Conservation (phyloP, 2,113 vertebrate genomes). For the Embiotoca jacksoni region DNA sequence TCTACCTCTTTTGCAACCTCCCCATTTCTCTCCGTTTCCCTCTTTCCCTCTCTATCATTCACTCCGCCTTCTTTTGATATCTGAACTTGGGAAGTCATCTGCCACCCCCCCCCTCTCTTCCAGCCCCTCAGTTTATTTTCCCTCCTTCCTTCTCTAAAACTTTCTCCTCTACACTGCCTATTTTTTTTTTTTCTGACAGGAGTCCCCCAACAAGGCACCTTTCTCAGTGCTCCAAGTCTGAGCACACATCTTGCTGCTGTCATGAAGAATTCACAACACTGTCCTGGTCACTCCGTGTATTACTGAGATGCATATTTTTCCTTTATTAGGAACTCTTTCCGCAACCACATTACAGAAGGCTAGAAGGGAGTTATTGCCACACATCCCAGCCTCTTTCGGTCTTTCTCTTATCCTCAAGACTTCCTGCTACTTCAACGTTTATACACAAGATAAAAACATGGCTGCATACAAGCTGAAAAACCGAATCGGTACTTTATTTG, state of each 20-base stretch:
- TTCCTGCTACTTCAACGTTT: neutral
- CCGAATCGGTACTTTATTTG: neutral
- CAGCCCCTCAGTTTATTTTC: constrained; percentile 45
- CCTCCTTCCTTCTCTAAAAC: constrained; percentile 30
- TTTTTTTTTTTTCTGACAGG: constrained; percentile 5
- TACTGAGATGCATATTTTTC: constrained; percentile 59
- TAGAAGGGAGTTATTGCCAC: constrained; percentile 18
- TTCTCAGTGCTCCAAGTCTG: constrained; percentile 40
- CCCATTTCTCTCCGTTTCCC: constrained; percentile 29
- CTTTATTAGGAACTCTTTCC: constrained; percentile 64
- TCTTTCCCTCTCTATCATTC: constrained; percentile 27
- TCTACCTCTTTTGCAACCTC: constrained; percentile 42
- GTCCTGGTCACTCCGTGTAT: constrained; percentile 39
- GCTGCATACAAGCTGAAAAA: neutral
- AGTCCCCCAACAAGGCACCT: constrained; percentile 29
- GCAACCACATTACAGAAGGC: constrained; percentile 30
- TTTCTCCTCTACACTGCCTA: constrained; percentile 5
- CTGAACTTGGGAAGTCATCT: constrained; percentile 63
- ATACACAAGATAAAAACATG: neutral
- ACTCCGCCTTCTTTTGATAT: constrained; percentile 61
- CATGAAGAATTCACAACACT: constrained; percentile 52
- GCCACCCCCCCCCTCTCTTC: constrained; percentile 9
- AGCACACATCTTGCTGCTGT: constrained; percentile 49
- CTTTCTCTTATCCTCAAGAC: constrained; percentile 11
- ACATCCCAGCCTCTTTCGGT: constrained; percentile 7